Conservation (phyloP, 2,888 invertebrate species). For the Drosophila hawaiiensis region DNA sequence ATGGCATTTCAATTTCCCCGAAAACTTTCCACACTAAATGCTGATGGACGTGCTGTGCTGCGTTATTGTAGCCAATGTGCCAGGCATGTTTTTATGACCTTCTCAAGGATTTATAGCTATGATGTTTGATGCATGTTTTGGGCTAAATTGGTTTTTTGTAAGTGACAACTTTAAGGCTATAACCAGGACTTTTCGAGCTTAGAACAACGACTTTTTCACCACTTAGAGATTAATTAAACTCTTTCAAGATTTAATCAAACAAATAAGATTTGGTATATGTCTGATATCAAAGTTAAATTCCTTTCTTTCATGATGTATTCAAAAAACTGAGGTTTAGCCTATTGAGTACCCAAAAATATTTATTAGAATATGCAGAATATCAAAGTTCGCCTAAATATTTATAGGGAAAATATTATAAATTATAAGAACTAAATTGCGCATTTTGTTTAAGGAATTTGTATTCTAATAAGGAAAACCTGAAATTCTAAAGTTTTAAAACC, state of each 20-base stretch:
- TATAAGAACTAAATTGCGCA: not conserved
- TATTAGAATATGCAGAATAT: not conserved
- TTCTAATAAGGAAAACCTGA: not conserved
- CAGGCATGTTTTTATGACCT: not conserved
- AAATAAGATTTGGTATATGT: not conserved
- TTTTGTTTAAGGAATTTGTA: not conserved
- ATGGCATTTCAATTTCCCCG: conserved; percentile 55
- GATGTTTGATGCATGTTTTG: not conserved
- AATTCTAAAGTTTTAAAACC: not conserved
- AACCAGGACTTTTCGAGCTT: not conserved
- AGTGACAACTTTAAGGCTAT: not conserved
- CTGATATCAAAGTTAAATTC: not conserved
- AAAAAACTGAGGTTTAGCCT: not conserved
- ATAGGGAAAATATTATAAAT: not conserved
- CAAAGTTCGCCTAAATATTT: not conserved
- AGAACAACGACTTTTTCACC: not conserved
- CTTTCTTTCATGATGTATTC: not conserved
- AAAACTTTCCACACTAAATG: conserved; percentile 16
- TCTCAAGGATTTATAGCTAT: not conserved
- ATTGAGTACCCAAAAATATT: not conserved
- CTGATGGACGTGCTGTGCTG: conserved; percentile 18
- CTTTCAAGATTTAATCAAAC: not conserved
- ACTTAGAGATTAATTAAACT: not conserved
- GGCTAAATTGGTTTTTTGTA: not conserved
- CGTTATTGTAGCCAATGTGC: conserved; percentile 5